phyloP scores from a whole-genome alignment of 2,888 invertebrate species.

The Drosophila anceps region DNA sequence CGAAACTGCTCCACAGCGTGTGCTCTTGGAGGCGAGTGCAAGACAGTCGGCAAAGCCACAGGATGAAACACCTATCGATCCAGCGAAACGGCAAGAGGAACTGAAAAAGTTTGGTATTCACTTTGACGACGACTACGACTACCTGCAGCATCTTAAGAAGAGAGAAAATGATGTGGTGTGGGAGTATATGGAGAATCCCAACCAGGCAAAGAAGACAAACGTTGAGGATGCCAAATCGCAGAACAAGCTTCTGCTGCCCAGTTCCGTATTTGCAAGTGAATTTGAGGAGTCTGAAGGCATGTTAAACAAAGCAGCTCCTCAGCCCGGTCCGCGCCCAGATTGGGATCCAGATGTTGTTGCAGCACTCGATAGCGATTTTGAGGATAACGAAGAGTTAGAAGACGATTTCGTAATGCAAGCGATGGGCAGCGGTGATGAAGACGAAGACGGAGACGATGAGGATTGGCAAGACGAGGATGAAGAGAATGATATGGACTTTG shows the following conservation, averaged over 20 bases:
- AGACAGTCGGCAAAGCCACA: conserved; percentile 63
- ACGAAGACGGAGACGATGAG: conserved; percentile 68
- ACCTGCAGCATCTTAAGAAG: conserved; percentile 93
- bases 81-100: conserved; percentile 88
- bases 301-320: conserved; percentile 84
- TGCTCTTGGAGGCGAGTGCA: conserved; percentile 88
- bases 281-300: conserved; percentile 93
- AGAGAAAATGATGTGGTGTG: conserved; percentile 83
- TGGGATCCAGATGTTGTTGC: conserved; percentile 97
- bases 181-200: conserved; percentile 85
- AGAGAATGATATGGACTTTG: conserved; percentile 73
- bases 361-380: conserved; percentile 96
- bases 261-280: conserved; percentile 94
- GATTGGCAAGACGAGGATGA: conserved; percentile 61
- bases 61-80: conserved; percentile 77
- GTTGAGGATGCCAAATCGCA: conserved; percentile 58
- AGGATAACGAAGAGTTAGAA: conserved; percentile 94
- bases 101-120: conserved; percentile 95
- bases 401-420: conserved; percentile 96
- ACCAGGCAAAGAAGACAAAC: conserved; percentile 75
- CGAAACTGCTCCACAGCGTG: conserved; percentile 94
- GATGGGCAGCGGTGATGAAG: conserved; percentile 69
- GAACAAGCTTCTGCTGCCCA: conserved; percentile 88
- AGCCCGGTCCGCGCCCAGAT: conserved; percentile 88
- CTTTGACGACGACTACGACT: conserved; percentile 98